Evolutionary conservation across 1,140 invertebrate genomes (phyloP), one percentile per base, ranked within the genome.

Genomic region (Heliconius himera): DNA sequence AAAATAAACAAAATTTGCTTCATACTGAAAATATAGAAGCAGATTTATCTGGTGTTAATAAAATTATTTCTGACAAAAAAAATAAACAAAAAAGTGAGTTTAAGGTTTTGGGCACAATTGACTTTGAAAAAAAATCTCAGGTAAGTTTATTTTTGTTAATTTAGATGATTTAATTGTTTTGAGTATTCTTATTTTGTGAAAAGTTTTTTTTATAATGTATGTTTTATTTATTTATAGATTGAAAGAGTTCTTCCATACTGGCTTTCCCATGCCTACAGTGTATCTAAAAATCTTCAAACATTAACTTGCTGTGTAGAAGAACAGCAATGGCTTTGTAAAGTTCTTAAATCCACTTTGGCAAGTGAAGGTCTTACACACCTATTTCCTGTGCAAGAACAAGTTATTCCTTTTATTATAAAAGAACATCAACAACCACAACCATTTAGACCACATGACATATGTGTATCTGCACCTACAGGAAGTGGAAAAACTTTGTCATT

Each of bases 401-500:
- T 99, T 0, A 97, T 99, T 81, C 97, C 98, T 3, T 98, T 97
- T 95, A 93, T 99, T 54, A 86, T 98, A 9, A 92, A 96, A 81
- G 95, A 95, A 80, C 94, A 96, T 77, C 92, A 95, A 60, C 95
- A 96, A 78, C 95, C 96, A 56, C 86, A 93, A 79, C 91, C 95
- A 1, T 95, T 96, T 82, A 96, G 97, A 91, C 97, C 97, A 1
- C 95, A 96, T 83, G 99, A 99, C 93, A 95, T 99, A n/a, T 99
- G 99, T 95, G 97, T 99, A 54, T 99, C 98, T 33, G 98, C 99
- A 66, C 98, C 99, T 29, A 99, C 99, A 20, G 99, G 99, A 16
- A 99, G 98, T 96, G 99, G 99, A 13, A 99, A 99, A 95, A 99
- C 99, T 1, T 93, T 99, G 73, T 97, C 98, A 8, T 99, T 98